A percentile compares a stretch with the other conserved stretches of the same genome.
Conservation (phyloP, 2,888 invertebrate genomes). For the Girardia tigrina region DNA sequence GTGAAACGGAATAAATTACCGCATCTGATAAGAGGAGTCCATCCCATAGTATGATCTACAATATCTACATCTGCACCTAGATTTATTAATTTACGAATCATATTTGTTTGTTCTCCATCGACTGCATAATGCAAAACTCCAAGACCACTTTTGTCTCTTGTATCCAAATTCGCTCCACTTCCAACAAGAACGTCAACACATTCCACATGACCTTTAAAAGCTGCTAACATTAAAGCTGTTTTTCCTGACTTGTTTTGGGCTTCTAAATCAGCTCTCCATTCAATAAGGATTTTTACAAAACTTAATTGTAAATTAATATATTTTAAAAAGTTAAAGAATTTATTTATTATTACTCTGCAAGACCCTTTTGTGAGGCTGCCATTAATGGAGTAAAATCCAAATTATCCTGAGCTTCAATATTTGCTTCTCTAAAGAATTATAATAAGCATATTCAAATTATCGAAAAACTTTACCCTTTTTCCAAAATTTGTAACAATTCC, state of each 20-base stretch:
- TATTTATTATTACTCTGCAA: conserved; percentile 6
- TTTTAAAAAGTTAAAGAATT: background rate
- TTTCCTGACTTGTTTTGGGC: conserved; percentile 29
- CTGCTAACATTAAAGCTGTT: conserved; percentile 32
- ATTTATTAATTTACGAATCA: background rate
- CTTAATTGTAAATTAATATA: background rate
- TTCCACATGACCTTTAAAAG: conserved; percentile 32
- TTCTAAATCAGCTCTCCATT: conserved; percentile 28
- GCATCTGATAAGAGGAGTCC: conserved; percentile 31
- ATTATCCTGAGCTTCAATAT: conserved; percentile 33
- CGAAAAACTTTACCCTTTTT: too few relatives aligned
- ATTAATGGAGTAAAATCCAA: conserved; percentile 32
- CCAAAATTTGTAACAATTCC: conserved; percentile 24
- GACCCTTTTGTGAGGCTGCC: conserved; percentile 5
- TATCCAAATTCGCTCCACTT: conserved; percentile 27
- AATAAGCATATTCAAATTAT: too few relatives aligned
- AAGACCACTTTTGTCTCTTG: conserved; percentile 25
- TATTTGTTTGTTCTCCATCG: conserved; percentile 28
- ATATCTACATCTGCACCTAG: conserved; percentile 26
- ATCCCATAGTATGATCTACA: conserved; percentile 29
- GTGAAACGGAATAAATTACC: conserved; percentile 26
- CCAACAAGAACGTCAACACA: conserved; percentile 25
- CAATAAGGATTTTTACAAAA: conserved; percentile 26
- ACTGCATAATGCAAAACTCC: conserved; percentile 31
- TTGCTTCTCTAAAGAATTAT: conserved; percentile 30